Percentiles rank a stretch among this genome's conserved stretches.
Evolutionary conservation across 2,888 invertebrate species (phyloP).

Genomic region (Caenorhabditis sp.): DNA sequence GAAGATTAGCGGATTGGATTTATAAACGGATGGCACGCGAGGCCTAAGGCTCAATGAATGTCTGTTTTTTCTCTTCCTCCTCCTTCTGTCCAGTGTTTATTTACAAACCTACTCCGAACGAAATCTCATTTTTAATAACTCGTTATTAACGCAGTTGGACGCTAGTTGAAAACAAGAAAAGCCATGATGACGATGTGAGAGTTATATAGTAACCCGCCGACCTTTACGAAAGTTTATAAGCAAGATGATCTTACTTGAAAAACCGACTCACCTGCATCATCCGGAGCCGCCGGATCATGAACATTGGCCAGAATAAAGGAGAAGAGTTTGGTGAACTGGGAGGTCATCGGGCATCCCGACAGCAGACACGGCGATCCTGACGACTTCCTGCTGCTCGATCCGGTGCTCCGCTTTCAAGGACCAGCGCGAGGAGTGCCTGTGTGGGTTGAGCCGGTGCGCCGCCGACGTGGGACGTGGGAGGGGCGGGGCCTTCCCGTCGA

Average conservation of each 20-base stretch:
- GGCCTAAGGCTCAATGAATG: not conserved
- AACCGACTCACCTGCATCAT: conserved; percentile 60
- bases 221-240: no score
- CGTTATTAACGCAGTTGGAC: no score
- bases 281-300: conserved; percentile 75
- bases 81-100: conserved; percentile 10
- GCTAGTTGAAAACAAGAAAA: no score
- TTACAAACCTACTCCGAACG: conserved; percentile 6
- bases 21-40: conserved; percentile 49
- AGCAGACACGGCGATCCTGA: conserved; percentile 2
- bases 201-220: no score
- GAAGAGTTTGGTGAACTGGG: conserved; percentile 78
- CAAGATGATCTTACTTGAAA: no score
- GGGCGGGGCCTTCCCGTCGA: conserved; percentile 28
- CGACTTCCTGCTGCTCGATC: not conserved
- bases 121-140: not conserved
- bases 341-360: conserved; percentile 82
- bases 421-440: conserved; percentile 34
- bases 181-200: no score
- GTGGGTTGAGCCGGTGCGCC: conserved; percentile 39
- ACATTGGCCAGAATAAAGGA: conserved; percentile 78
- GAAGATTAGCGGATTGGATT: conserved; percentile 45
- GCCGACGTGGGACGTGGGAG: conserved; percentile 35
- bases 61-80: conserved; percentile 9
- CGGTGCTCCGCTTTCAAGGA: not conserved